Evolutionary conservation across 2,888 invertebrate species (phyloP).

Genomic region (Dolomedes plantarius): DNA sequence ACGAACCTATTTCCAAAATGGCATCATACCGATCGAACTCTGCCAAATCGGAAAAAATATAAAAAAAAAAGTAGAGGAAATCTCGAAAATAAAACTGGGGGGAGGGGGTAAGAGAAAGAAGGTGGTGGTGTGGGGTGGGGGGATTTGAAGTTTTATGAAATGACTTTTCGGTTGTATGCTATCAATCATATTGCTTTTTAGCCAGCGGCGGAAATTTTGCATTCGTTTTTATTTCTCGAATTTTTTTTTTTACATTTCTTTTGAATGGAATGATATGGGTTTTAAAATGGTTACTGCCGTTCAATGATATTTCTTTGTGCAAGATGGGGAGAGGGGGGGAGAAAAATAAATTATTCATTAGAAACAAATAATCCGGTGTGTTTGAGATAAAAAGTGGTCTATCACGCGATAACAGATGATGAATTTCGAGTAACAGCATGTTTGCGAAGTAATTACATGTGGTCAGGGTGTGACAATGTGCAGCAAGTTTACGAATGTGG

Average conservation of each 20-base stretch:
- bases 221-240: too few species aligned
- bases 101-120: background rate
- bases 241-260: background rate
- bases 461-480: too few species aligned
- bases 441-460: too few species aligned
- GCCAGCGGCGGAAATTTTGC: background rate
- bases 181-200: background rate
- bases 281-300: background rate
- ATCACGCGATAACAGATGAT: too few species aligned
- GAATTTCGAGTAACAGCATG: too few species aligned
- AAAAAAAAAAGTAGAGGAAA: too few species aligned
- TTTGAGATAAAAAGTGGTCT: too few species aligned
- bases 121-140: too few species aligned
- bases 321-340: too few species aligned
- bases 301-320: too few species aligned
- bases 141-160: conserved; percentile 4
- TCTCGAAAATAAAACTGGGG: background rate
- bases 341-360: background rate
- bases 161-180: background rate
- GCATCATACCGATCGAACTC: background rate
- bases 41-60: background rate
- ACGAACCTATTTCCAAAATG: background rate
- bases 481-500: too few species aligned
- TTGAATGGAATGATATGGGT: background rate
- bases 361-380: too few species aligned